A percentile compares a stretch with the other conserved stretches of the same genome.
Conservation (phyloP, 2,797 vertebrate species). For the Gadopsis bispinosus region DNA sequence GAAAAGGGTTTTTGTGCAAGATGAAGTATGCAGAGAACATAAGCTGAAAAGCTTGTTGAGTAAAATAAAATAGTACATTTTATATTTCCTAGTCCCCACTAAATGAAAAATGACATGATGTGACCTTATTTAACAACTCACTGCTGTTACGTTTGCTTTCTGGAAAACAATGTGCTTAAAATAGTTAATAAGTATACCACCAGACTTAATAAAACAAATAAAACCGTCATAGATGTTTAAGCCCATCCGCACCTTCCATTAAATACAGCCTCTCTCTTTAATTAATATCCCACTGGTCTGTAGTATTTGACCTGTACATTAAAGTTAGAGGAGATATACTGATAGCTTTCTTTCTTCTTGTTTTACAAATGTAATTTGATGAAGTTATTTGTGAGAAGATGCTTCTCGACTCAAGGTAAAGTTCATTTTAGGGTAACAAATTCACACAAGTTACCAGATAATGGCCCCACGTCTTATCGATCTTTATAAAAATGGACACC, state of each 20-base stretch:
- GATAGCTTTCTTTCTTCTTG: slow-evolving; percentile 22
- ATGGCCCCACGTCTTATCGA: slow-evolving; percentile 20
- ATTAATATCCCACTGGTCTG: slow-evolving; percentile 9
- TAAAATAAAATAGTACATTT: slow-evolving; percentile 8
- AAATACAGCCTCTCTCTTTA: slow-evolving; percentile 3
- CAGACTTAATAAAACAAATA: slow-evolving; percentile 14
- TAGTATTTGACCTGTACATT: neutral
- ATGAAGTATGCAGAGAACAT: neutral
- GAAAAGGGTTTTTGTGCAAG: neutral
- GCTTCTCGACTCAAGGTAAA: slow-evolving; percentile 6
- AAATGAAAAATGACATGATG: neutral
- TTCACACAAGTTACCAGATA: slow-evolving; percentile 26
- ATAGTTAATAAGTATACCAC: neutral
- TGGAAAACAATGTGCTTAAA: slow-evolving; percentile 12
- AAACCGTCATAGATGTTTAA: slow-evolving; percentile 5
- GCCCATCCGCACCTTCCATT: neutral
- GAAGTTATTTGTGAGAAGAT: slow-evolving; percentile 6
- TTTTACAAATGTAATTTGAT: slow-evolving; percentile 29
- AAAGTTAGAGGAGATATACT: slow-evolving; percentile 9
- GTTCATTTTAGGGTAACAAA: slow-evolving; percentile 39
- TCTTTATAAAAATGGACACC: slow-evolving; percentile 25
- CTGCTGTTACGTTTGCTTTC: neutral
- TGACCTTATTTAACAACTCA: neutral
- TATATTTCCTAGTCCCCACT: neutral
- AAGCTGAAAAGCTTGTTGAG: neutral